Evolutionary conservation across 1,140 invertebrate species (phyloP), one percentile per base, ranked within the genome.

Genomic region (Liolophura sinensis): DNA sequence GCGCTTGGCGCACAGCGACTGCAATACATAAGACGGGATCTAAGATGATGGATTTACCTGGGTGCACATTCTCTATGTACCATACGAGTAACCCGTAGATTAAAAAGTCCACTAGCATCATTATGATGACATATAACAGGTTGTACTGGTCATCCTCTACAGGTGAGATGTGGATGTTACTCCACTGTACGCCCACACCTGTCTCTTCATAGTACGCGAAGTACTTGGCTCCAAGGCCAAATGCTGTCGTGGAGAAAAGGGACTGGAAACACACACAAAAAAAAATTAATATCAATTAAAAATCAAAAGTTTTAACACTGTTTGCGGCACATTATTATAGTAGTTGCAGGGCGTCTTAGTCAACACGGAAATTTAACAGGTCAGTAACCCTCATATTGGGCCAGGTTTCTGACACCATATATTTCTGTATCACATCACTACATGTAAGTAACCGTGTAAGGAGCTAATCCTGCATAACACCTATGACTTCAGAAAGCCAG

Each of bases 221-320:
- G 27, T 92, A 88, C 58, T 84, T 86, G 65, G 91, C 90, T 12
- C 91, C 92, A 73, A 89, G 90, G 0, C 90, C 89, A 89, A 94
- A 91, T 0, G 90, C 92, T 1, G 91, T 89, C 65, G 93, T 93
- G 4, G 89, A 88, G 62, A 89, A 87, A n/a, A 93, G 75, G 69
- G 90, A 90, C 79, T 81, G 70, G 47, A 62, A 75, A 71, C 55
- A 60, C 14, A 70, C n/a, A 68, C 31, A 67, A 16, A 60, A 52
- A 47, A 52, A 56, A 11, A 57, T 15, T 49, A 15, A 58, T 20
- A 50, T 51, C 46, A 22, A 31, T 24, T n/a, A 20, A 62, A 27
- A 14, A 27, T 60, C 59, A 46, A 6, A 46, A 49, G 18, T 60
- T 60, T n/a, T 20, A 47, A 31, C 6, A n/a, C 20, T 47, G 18